Percentiles rank a stretch among this genome's conserved stretches.
Evolutionary conservation across 2,113 vertebrate species (phyloP).

Genomic region (Engraulis encrasicolus): DNA sequence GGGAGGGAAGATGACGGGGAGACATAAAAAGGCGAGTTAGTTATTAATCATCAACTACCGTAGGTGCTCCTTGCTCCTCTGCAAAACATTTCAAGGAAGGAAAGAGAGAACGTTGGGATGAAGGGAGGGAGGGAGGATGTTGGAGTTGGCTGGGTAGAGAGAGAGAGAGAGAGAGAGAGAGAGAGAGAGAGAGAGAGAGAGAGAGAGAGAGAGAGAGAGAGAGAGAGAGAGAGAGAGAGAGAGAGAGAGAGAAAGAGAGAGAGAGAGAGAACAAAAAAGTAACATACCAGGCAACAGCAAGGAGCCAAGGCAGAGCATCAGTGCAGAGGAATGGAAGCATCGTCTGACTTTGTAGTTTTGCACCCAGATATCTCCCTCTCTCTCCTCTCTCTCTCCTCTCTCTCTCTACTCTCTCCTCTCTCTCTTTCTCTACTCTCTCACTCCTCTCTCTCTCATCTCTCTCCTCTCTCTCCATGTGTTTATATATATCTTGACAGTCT

Average conservation of each 20-base stretch:
- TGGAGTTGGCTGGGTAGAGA: too few species aligned
- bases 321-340: conserved; percentile 39
- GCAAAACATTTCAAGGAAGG: background rate
- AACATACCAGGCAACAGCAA: conserved; percentile 2
- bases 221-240: too few species aligned
- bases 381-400: background rate
- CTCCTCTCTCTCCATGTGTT: too few species aligned
- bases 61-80: conserved; percentile 34
- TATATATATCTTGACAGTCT: too few species aligned
- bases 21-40: conserved; percentile 18
- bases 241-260: too few species aligned
- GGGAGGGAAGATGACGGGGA: background rate
- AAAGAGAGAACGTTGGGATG: background rate
- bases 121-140: too few species aligned
- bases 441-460: conserved; percentile 45
- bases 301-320: background rate
- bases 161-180: too few species aligned
- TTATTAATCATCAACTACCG: too few species aligned
- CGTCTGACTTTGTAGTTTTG: conserved; percentile 46
- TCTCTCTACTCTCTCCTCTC: background rate
- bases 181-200: too few species aligned
- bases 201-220: too few species aligned
- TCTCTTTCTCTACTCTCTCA: conserved; percentile 6
- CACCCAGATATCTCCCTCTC: conserved; percentile 37
- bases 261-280: too few species aligned